Percentiles rank a stretch among this genome's conserved stretches.
These are phyloP conservation scores for Isoperla grammatica DNA, from an alignment of 2,888 invertebrate species.

Conservation along the genomic window DNA sequence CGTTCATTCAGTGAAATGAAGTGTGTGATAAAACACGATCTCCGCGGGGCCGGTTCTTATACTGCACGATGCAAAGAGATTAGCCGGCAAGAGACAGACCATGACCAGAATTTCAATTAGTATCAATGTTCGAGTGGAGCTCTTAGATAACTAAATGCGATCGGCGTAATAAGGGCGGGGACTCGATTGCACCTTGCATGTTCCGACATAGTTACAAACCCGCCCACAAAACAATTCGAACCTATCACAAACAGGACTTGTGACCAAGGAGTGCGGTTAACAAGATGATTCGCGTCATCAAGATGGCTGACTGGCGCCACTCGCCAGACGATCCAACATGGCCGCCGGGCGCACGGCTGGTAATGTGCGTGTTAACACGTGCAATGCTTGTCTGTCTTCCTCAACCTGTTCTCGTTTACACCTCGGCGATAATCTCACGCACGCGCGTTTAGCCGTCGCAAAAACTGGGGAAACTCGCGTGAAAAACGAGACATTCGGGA, in stretches of 20 bases:
- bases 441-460: neutral
- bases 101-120: constrained; percentile 14
- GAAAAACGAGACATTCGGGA: no score
- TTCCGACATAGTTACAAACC: constrained; percentile 2
- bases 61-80: no score
- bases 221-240: constrained; percentile 16
- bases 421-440: no score
- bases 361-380: neutral
- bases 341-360: neutral
- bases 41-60: no score
- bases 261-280: constrained; percentile 4
- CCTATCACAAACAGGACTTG: constrained; percentile 19
- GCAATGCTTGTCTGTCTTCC: neutral
- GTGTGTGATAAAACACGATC: neutral
- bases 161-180: constrained; percentile 14
- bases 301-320: constrained; percentile 15
- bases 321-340: constrained; percentile 14
- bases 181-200: constrained; percentile 19
- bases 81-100: neutral
- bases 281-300: constrained; percentile 15
- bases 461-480: no score
- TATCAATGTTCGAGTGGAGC: neutral
- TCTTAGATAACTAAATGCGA: no score
- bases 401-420: neutral
- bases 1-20: constrained; percentile 12